Evolutionary conservation across 2,888 invertebrate species (phyloP), one percentile per base, ranked within the genome.

Genomic region (Scaptomyza cyrtandrae): DNA sequence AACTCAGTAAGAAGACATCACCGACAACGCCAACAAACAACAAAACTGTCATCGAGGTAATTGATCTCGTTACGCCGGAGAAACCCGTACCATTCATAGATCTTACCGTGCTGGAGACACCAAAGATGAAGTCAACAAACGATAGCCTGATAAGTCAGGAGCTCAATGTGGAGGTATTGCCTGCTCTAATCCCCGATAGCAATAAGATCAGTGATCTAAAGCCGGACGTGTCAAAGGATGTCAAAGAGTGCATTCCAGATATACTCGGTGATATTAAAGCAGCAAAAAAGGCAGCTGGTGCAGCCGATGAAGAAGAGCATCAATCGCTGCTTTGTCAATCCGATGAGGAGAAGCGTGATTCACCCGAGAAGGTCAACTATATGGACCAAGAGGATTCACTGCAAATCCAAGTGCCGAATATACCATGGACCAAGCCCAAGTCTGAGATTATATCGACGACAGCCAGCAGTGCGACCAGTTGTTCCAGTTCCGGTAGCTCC

Each of bases 341-440:
- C 2, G 90, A 90, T 57, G 86, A 89, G 48, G 91, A 91, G 71
- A 91, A 91, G 54, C 86, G 87, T n/a, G 91, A 91, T 68, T 88
- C 90, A 0, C 91, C 91, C 0, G 91, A 91, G 48, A 91, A 91
- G 61, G 66, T 69, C 0, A 78, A 63, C 19, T 80, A 80, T 7
- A 70, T 76, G 10, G 81, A 73, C 44, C 89, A 89, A 16, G 80
- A 80, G 39, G 90, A 91, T 35, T 88, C 90, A 11, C 62, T 90
- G 7, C 95, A 93, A 81, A 95, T 95, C 48, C 93, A 94, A 65
- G 95, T 95, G 9, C 95, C 95, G 0, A 89, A 90, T 52, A 92
- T 92, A 67, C 90, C 90, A 0, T 92, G 92, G 92, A 93, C 70
- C 80, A 93, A 90, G 90, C 91, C 92, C 19, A 93, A 95, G 44